Percentiles rank a stretch among this genome's conserved stretches.
phyloP scores from a whole-genome alignment of 2,113 vertebrate genomes.

The Mus spicilegus region DNA sequence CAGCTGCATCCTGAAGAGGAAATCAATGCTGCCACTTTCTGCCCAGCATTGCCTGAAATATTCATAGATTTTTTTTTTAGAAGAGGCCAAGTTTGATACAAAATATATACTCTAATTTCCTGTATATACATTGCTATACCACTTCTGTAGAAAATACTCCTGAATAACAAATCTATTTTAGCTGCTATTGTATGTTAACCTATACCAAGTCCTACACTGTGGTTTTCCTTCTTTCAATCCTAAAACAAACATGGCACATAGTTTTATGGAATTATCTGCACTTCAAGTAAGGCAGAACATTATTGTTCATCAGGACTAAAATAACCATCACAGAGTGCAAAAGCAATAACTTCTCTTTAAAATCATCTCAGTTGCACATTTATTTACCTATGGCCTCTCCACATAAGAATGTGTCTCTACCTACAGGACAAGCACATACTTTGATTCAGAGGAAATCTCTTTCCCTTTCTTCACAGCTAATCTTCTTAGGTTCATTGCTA shows the following conservation, averaged over 20 bases:
- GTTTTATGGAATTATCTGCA: background rate
- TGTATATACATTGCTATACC: background rate
- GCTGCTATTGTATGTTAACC: background rate
- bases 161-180: conserved; percentile 38
- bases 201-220: background rate
- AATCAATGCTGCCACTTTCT: conserved; percentile 12
- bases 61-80: background rate
- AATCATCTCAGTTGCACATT: conserved; percentile 3
- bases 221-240: background rate
- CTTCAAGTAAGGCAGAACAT: background rate
- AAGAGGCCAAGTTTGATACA: background rate
- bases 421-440: background rate
- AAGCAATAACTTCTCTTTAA: background rate
- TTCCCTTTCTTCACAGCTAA: background rate
- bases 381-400: background rate
- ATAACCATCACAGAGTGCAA: background rate
- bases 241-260: background rate
- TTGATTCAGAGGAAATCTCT: background rate
- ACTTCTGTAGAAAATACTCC: conserved; percentile 28
- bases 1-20: background rate
- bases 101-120: conserved; percentile 42
- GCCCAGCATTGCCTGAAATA: conserved; percentile 42
- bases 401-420: background rate
- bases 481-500: background rate
- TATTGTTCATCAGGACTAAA: background rate